Evolutionary conservation across 2,888 invertebrate species (phyloP).

Genomic region (Drosophila limbata): DNA sequence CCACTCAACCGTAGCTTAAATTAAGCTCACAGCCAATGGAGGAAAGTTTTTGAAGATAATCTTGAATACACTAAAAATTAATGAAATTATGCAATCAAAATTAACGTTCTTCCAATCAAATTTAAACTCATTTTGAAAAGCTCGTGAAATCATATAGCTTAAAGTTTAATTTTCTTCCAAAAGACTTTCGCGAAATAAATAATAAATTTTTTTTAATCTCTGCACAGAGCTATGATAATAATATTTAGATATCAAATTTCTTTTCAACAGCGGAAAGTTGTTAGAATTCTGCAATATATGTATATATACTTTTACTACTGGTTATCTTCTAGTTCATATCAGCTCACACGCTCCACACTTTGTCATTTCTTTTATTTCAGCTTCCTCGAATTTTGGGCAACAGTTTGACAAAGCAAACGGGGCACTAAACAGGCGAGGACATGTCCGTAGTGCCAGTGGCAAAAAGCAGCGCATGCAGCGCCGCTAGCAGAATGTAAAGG

Average conservation of each 20-base stretch:
- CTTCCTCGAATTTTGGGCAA: conserved; percentile 28
- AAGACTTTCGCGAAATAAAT: too few species aligned
- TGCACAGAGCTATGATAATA: too few species aligned
- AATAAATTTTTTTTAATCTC: too few species aligned
- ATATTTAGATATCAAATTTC: too few species aligned
- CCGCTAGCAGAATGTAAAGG: background rate
- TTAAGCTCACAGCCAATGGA: background rate
- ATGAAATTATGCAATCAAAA: background rate
- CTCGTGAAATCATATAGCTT: too few species aligned
- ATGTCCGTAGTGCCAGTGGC: conserved; percentile 30
- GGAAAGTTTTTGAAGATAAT: background rate
- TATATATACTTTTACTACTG: background rate
- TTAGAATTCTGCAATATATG: too few species aligned
- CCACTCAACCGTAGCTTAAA: background rate
- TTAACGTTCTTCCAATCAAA: background rate
- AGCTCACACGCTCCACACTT: background rate
- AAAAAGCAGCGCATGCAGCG: conserved; percentile 38
- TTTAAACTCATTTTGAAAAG: background rate
- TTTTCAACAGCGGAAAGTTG: too few species aligned
- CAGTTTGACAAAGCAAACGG: conserved; percentile 50
- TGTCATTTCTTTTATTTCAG: conserved; percentile 28
- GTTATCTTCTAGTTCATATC: too few species aligned
- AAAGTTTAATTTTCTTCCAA: too few species aligned
- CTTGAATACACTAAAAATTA: background rate
- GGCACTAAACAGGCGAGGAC: conserved; percentile 31